Percentiles rank a stretch among this genome's conserved stretches.
phyloP scores from a whole-genome alignment of 1,140 invertebrate genomes.

The Hyposmocoma kahamanoa region DNA sequence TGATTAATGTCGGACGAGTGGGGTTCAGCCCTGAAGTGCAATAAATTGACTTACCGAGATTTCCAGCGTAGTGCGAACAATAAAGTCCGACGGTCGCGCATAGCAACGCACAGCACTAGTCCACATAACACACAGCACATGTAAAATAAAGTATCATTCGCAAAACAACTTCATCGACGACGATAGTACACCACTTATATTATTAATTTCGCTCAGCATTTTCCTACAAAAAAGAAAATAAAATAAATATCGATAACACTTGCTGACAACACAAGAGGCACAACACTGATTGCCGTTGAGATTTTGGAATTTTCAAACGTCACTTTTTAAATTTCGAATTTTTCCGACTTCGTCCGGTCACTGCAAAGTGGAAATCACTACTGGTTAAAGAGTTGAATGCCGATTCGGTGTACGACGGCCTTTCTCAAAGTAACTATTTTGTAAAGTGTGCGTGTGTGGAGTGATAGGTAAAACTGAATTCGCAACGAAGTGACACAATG shows the following conservation, averaged over 20 bases:
- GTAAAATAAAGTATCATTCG: constrained; percentile 69
- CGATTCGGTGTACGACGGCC: too few species aligned
- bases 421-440: constrained; percentile 26
- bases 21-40: too few species aligned
- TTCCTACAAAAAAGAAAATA: constrained; percentile 71
- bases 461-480: constrained; percentile 31
- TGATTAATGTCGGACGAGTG: too few species aligned
- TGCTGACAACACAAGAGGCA: constrained; percentile 41
- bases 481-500: constrained; percentile 26
- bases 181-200: constrained; percentile 71
- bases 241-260: constrained; percentile 49
- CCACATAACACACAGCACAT: constrained; percentile 64
- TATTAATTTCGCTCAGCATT: constrained; percentile 72
- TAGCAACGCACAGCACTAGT: constrained; percentile 54
- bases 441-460: constrained; percentile 34
- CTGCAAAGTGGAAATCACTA: constrained; percentile 71
- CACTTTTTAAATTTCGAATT: constrained; percentile 63
- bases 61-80: constrained; percentile 22
- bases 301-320: constrained; percentile 24
- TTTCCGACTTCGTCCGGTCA: constrained; percentile 68
- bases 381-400: constrained; percentile 56
- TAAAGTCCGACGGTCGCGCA: constrained; percentile 39
- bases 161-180: constrained; percentile 70
- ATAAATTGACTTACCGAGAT: constrained; percentile 39
- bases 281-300: constrained; percentile 35